A percentile compares a stretch with the other conserved stretches of the same genome.
These are phyloP conservation scores for Amazona ochrocephala DNA, from an alignment of 2,797 vertebrate species.

Conservation along the genomic window DNA sequence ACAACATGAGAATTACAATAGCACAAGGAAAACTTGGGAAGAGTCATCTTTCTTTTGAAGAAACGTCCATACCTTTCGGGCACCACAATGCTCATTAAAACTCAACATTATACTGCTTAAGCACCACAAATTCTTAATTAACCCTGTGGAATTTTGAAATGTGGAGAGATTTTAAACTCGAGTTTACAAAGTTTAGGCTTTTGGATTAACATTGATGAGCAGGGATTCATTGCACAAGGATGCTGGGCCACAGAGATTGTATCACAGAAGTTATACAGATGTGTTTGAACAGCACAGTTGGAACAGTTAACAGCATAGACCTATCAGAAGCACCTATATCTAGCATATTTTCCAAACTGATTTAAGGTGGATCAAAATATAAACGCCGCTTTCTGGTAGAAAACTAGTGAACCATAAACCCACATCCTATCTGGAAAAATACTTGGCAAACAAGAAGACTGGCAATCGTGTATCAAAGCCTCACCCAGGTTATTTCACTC, in stretches of 20 bases:
- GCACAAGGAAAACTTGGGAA: neutral
- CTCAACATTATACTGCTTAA: neutral
- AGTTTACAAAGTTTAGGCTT: neutral
- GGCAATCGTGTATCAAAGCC: slow-evolving; percentile 5
- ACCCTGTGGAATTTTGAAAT: neutral
- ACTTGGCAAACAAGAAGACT: slow-evolving; percentile 28
- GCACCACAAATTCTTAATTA: neutral
- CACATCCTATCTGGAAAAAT: slow-evolving; percentile 41
- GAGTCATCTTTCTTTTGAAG: neutral
- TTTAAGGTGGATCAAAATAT: neutral
- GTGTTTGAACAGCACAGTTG: neutral
- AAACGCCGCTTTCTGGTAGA: neutral
- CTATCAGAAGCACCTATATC: neutral
- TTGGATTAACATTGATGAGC: neutral
- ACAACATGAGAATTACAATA: neutral
- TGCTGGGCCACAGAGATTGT: neutral
- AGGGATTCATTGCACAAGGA: neutral
- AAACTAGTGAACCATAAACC: slow-evolving; percentile 19
- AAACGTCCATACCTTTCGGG: neutral
- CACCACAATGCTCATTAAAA: neutral
- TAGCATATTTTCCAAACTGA: neutral
- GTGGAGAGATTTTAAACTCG: neutral
- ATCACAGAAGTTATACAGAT: neutral
- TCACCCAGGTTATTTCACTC: slow-evolving; percentile 36
- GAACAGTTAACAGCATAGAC: neutral